These are phyloP conservation scores for Pegea sp. DNA, from an alignment of 23 tunicate genomes.

Conservation along the genomic window DNA sequence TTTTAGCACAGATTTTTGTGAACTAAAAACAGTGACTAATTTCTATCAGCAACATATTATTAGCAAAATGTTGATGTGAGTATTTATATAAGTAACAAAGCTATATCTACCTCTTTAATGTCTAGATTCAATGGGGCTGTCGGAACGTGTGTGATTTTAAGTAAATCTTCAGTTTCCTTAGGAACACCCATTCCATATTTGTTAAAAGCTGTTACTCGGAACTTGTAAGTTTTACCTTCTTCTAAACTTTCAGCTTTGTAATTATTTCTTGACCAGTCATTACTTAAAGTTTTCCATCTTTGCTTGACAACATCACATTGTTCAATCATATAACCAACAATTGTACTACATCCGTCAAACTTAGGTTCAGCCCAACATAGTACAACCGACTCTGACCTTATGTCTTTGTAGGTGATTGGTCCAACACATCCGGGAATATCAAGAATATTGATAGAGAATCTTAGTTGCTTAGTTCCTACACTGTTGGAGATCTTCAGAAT, in stretches of 20 bases:
- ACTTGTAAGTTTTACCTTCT: constrained; percentile 5
- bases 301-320: constrained; percentile 11
- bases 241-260: not conserved
- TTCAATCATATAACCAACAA: constrained; percentile 69
- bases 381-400: constrained; percentile 10
- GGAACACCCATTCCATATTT: constrained; percentile 2
- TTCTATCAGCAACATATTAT: too few relatives aligned
- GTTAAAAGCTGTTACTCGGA: constrained; percentile 22
- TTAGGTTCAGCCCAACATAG: constrained; percentile 71
- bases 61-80: too few relatives aligned
- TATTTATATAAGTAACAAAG: not conserved
- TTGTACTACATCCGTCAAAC: constrained; percentile 64
- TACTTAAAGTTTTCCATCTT: not conserved
- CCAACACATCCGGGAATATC: constrained; percentile 10
- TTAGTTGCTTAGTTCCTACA: constrained; percentile 22
- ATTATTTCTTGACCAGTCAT: not conserved
- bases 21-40: too few relatives aligned
- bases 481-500: constrained; percentile 14
- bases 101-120: not conserved
- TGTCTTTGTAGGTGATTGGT: constrained; percentile 3
- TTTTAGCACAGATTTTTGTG: too few relatives aligned
- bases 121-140: constrained; percentile 5
- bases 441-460: constrained; percentile 22
- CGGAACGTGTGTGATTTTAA: constrained; percentile 2
- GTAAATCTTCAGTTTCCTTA: constrained; percentile 3